phyloP scores from a whole-genome alignment of 2,888 invertebrate genomes.

The Melipona bicolor region DNA sequence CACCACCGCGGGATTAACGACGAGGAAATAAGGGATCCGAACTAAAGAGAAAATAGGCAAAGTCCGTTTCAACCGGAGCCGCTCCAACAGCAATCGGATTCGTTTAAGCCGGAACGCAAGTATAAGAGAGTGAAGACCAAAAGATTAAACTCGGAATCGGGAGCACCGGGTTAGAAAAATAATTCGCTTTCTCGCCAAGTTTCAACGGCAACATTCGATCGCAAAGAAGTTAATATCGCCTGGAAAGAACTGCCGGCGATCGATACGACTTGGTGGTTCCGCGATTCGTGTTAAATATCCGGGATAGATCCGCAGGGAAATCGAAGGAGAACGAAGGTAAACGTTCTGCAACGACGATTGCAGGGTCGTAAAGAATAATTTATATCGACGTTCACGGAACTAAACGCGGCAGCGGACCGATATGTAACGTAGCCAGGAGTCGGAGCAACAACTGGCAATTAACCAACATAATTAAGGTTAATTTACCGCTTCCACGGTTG shows the following conservation, averaged over 20 bases:
- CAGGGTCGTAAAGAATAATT: no score
- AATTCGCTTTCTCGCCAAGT: conserved; percentile 55
- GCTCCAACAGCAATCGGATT: conserved; percentile 14
- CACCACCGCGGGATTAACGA: conserved; percentile 7
- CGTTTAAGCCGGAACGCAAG: conserved; percentile 38
- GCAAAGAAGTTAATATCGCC: not conserved
- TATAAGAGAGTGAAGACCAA: conserved; percentile 13
- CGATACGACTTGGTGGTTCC: not conserved
- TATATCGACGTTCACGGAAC: not conserved
- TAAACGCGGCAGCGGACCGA: not conserved
- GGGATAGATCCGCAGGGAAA: not conserved
- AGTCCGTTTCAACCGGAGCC: conserved; percentile 12
- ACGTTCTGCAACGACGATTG: not conserved
- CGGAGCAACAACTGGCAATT: conserved; percentile 27
- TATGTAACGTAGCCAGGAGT: not conserved
- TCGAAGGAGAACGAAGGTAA: not conserved
- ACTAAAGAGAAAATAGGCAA: conserved; percentile 5
- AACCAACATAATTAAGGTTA: conserved; percentile 52
- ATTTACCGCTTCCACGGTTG: conserved; percentile 32
- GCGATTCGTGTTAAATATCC: not conserved
- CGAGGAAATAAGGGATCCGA: not conserved
- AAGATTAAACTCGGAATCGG: conserved; percentile 45
- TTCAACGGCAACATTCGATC: conserved; percentile 10
- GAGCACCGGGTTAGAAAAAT: conserved; percentile 42
- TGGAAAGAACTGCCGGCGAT: not conserved